phyloP scores from a whole-genome alignment of 2,113 vertebrate genomes.

The Engystomops pustulosus region DNA sequence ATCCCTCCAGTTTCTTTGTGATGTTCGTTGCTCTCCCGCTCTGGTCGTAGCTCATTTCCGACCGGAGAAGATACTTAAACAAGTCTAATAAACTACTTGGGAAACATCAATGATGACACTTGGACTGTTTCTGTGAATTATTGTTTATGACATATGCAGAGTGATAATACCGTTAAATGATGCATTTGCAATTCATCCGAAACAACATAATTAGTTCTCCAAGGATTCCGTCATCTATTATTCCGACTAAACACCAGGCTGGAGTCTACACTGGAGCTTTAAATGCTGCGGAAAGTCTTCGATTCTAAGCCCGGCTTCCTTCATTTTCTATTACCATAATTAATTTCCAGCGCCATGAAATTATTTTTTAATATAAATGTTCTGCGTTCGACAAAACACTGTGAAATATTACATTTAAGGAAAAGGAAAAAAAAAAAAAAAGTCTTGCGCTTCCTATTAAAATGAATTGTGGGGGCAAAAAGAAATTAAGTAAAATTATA shows the following conservation, averaged over 20 bases:
- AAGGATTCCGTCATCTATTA: slow-evolving; percentile 65
- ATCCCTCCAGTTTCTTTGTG: background rate
- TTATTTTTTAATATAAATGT: slow-evolving; percentile 61
- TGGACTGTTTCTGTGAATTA: slow-evolving; percentile 64
- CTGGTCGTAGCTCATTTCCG: background rate
- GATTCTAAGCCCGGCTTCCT: slow-evolving; percentile 67
- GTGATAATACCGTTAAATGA: slow-evolving; percentile 66
- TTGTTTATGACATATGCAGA: slow-evolving; percentile 63
- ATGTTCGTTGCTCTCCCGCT: background rate
- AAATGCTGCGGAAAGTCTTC: slow-evolving; percentile 63
- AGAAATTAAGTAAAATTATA: background rate
- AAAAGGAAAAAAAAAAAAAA: too few species aligned
- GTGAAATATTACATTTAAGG: slow-evolving; percentile 31
- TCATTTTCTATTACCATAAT: slow-evolving; percentile 66
- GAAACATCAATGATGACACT: slow-evolving; percentile 61
- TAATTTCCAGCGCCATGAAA: slow-evolving; percentile 64
- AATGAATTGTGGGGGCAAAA: slow-evolving; percentile 8
- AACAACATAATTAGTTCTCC: slow-evolving; percentile 73
- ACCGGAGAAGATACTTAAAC: slow-evolving; percentile 7
- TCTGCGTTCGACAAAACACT: background rate
- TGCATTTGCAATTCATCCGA: slow-evolving; percentile 66
- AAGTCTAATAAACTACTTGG: slow-evolving; percentile 56
- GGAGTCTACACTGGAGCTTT: slow-evolving; percentile 63
- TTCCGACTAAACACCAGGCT: slow-evolving; percentile 62
- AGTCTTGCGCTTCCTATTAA: background rate